These are phyloP conservation scores for Nemotelus nigrinus DNA, from an alignment of 2,888 invertebrate species.

Conservation along the genomic window DNA sequence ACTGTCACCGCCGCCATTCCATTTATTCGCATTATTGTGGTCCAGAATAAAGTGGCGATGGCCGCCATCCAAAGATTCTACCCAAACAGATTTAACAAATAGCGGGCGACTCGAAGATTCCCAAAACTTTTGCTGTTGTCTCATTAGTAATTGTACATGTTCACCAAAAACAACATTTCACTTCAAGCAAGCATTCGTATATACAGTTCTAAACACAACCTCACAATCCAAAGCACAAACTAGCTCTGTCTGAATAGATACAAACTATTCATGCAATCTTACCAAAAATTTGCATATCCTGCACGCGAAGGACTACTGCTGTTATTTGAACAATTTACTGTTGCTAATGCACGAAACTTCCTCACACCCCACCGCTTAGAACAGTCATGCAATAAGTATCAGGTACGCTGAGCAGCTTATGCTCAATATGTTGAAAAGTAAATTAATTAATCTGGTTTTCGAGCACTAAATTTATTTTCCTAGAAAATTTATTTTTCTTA, in stretches of 20 bases:
- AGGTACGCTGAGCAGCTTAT: background rate
- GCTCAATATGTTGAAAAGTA: no score
- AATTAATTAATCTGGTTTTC: no score
- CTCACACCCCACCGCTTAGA: background rate
- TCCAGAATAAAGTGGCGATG: slow-evolving; percentile 61
- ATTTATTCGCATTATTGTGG: slow-evolving; percentile 52
- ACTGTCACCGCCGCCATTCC: slow-evolving; percentile 2
- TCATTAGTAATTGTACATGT: slow-evolving; percentile 60
- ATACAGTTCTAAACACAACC: background rate
- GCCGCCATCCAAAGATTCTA: slow-evolving; percentile 69
- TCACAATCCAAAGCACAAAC: slow-evolving; percentile 21
- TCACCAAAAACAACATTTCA: background rate
- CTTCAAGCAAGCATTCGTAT: background rate
- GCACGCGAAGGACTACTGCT: slow-evolving; percentile 28
- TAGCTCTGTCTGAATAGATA: slow-evolving; percentile 20
- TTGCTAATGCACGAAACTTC: slow-evolving; percentile 9
- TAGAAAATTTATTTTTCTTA: no score
- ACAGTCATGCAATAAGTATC: slow-evolving; percentile 9
- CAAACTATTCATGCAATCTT: background rate
- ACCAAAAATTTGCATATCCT: slow-evolving; percentile 15
- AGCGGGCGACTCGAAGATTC: slow-evolving; percentile 72
- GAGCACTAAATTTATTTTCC: no score
- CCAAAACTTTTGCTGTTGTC: slow-evolving; percentile 67
- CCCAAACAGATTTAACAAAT: slow-evolving; percentile 75
- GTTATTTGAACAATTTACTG: slow-evolving; percentile 11